Base-by-base conservation (phyloP, 2,113 vertebrate species). In the Hemibagrus wyckioides region DNA sequence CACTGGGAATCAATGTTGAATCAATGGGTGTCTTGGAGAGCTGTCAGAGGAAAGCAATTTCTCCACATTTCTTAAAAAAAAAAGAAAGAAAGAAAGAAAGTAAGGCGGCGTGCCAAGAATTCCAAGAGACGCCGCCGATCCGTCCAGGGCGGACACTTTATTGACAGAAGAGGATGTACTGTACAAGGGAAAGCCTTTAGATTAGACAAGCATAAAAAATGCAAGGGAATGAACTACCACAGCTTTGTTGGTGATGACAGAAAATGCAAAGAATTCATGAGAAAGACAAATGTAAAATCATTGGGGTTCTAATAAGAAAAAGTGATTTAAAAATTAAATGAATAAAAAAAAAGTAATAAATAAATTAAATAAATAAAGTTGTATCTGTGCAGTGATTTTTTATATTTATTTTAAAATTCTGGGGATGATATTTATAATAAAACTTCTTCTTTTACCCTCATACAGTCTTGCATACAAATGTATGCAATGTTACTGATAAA, bases 101-200 rank as follows among this genome's bases (percentile, higher is more conserved):
- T n/a, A n/a, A 59, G 9, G 28, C 0, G 0, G 52, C 83, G 80
- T 91, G 90, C 90, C 88, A 89, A 63, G 91, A 93, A 93, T 93
- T 91, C 85, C 83, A 91, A 90, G 8, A 44, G 86, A 75, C n/a
- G n/a, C 83, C 65, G 4, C 50, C 10, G 39, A 54, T 82, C 56
- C 33, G 63, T 82, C 84, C 50, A 4, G 52, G 59, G 63, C 82
- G 52, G 71, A 80, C 87, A 84, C 83, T 83, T 92, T 91, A 94
- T 92, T 91, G 93, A 93, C 89, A 82, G 75, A 69, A 54, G 90
- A 91, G 91, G 89, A 92, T 92, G 87, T 92, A 93, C 91, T 92
- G 89, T 91, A 93, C 91, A 89, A 87, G 79, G 41, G 91, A 90
- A 82, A 88, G 83, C 71, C 48, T 17, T 69, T 75, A 90, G 91